A percentile compares a stretch with the other conserved stretches of the same genome.
phyloP scores from a whole-genome alignment of 2,888 invertebrate species.

The Cenopis cana region DNA sequence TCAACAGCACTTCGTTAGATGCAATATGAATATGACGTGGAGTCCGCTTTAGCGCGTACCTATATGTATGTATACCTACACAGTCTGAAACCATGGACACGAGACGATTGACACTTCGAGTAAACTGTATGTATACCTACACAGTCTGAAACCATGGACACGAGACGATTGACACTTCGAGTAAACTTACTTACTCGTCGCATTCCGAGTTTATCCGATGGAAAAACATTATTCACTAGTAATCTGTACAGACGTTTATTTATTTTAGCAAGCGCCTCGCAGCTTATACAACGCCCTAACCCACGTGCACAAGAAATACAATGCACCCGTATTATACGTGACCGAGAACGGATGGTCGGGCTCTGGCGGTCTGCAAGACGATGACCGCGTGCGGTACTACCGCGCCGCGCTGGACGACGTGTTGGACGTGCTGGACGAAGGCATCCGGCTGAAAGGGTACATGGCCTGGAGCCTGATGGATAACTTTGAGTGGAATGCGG shows the following conservation, averaged over 20 bases:
- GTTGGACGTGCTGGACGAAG: constrained; percentile 73
- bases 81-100: too few species aligned
- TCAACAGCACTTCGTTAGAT: constrained; percentile 28
- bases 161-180: too few species aligned
- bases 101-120: too few species aligned
- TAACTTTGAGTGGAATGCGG: constrained; percentile 87
- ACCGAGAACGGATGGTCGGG: constrained; percentile 86
- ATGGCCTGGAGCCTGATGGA: constrained; percentile 87
- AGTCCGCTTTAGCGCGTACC: too few species aligned
- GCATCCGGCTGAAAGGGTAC: constrained; percentile 80
- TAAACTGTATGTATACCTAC: too few species aligned
- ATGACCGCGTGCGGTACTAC: constrained; percentile 74
- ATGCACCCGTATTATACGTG: constrained; percentile 82
- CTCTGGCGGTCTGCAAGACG: constrained; percentile 68
- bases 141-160: too few species aligned
- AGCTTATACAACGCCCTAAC: constrained; percentile 84
- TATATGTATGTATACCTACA: too few species aligned
- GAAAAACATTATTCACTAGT: too few species aligned
- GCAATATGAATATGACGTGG: constrained; percentile 15
- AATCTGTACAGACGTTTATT: background rate
- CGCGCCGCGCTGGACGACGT: constrained; percentile 73
- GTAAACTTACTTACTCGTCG: too few species aligned
- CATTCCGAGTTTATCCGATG: too few species aligned
- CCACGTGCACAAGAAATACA: constrained; percentile 77
- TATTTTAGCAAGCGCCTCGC: constrained; percentile 74